A percentile compares a stretch with the other conserved stretches of the same genome.
Evolutionary conservation across 2,113 vertebrate species (phyloP).

Genomic region (Athene cunicularia): DNA sequence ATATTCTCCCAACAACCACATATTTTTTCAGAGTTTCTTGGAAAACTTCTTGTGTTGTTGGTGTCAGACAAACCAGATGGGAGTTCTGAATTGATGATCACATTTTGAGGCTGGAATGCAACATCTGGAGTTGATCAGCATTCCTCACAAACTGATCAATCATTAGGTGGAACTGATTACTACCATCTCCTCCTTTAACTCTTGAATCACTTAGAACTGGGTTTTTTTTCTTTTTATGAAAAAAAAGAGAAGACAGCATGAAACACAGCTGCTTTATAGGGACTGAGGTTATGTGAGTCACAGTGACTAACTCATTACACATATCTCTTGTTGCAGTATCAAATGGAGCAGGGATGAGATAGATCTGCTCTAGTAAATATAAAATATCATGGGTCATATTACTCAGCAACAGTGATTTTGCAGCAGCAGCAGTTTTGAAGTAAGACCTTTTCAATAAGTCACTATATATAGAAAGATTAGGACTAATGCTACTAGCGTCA

Average conservation of each 20-base stretch:
- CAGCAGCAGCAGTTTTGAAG: constrained; percentile 73
- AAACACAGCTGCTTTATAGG: constrained; percentile 33
- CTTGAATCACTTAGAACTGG: constrained; percentile 66
- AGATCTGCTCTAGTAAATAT: constrained; percentile 60
- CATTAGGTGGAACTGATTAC: constrained; percentile 68
- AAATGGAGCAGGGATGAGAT: constrained; percentile 65
- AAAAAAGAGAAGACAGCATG: constrained; percentile 13
- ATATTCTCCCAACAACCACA: not conserved
- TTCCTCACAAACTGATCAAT: constrained; percentile 68
- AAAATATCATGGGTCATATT: constrained; percentile 73
- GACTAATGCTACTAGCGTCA: not conserved
- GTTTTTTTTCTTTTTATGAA: not conserved
- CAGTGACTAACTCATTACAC: constrained; percentile 71
- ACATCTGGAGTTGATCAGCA: constrained; percentile 65
- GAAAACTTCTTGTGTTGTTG: not conserved
- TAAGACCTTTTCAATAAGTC: constrained; percentile 68
- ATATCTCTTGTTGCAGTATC: constrained; percentile 68
- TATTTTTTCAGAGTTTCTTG: not conserved
- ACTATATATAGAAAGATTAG: constrained; percentile 46
- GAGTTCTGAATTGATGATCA: constrained; percentile 54
- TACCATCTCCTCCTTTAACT: constrained; percentile 60
- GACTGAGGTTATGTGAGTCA: constrained; percentile 68
- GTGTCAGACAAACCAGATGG: constrained; percentile 53
- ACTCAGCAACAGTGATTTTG: constrained; percentile 70
- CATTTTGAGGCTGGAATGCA: constrained; percentile 37